Evolutionary conservation across 2,113 vertebrate species (phyloP).

Genomic region (Pygoscelis adeliae): DNA sequence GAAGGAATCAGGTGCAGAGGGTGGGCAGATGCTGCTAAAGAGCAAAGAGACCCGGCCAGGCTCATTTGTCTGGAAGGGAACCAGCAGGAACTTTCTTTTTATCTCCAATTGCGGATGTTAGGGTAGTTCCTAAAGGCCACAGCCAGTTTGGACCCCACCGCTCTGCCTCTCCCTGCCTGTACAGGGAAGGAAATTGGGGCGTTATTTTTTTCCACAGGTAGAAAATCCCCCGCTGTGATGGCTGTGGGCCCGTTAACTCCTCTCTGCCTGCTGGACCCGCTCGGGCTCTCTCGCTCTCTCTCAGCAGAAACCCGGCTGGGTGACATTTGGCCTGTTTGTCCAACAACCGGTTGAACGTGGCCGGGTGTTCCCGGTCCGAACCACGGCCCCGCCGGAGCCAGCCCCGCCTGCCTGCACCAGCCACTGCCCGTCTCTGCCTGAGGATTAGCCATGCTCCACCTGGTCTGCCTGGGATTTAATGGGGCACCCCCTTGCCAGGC

Average conservation of each 20-base stretch:
- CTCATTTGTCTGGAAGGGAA: constrained; percentile 65
- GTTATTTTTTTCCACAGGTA: background rate
- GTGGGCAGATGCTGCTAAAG: constrained; percentile 51
- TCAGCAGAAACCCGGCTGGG: accelerated
- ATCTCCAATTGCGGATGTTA: constrained; percentile 1
- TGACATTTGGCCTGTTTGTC: background rate
- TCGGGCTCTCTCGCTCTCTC: accelerated
- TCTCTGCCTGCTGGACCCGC: accelerated
- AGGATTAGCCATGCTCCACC: background rate
- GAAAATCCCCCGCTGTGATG: accelerated
- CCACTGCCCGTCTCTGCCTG: background rate
- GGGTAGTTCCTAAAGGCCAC: constrained; percentile 12
- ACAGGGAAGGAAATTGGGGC: background rate
- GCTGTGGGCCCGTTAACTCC: accelerated
- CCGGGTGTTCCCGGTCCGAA: background rate
- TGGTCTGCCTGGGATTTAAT: background rate
- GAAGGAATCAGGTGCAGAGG: constrained; percentile 61
- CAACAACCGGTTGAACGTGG: accelerated
- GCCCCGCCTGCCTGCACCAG: background rate
- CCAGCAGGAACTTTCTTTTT: constrained; percentile 60
- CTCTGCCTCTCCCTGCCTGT: background rate
- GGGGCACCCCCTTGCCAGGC: background rate
- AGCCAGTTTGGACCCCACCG: background rate
- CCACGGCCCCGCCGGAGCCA: background rate
- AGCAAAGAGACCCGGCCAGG: constrained; percentile 41